Conservation (phyloP, 2,113 vertebrate species). For the Rhynchomys soricoides region DNA sequence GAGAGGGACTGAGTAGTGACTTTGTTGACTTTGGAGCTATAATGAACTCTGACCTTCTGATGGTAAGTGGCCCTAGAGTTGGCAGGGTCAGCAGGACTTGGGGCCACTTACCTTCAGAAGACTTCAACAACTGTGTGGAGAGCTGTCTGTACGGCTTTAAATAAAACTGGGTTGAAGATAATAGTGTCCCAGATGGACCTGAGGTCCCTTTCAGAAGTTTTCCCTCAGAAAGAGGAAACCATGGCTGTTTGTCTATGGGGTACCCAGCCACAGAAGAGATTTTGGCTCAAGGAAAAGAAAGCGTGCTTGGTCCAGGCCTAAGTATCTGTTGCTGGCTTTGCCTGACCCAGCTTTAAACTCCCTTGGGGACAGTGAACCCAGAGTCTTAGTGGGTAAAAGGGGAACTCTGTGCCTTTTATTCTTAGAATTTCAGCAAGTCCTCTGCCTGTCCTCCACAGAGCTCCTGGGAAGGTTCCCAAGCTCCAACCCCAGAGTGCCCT, state of each 20-base stretch:
- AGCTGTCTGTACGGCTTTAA: neutral
- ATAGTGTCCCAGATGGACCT: neutral
- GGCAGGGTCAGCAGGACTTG: neutral
- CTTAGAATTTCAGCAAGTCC: neutral
- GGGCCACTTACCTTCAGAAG: neutral
- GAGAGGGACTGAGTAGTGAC: neutral
- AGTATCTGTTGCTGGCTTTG: neutral
- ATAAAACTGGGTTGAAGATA: neutral
- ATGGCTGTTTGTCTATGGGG: neutral
- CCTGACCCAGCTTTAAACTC: neutral
- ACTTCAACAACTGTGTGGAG: neutral
- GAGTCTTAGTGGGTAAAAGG: neutral
- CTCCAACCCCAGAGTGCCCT: neutral
- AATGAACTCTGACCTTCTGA: neutral
- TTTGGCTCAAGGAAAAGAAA: neutral
- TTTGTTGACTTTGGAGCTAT: neutral
- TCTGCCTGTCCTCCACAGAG: neutral
- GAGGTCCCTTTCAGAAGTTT: neutral
- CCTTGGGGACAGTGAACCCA: neutral
- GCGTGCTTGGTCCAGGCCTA: neutral
- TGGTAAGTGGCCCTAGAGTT: neutral
- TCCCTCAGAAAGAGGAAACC: neutral
- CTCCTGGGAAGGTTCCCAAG: neutral
- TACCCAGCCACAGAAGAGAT: neutral
- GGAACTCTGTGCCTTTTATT: neutral